A percentile compares a stretch with the other conserved stretches of the same genome.
Conservation (phyloP, 37 sponge, comb jelly and placozoan species). For the Agelas oroides region DNA sequence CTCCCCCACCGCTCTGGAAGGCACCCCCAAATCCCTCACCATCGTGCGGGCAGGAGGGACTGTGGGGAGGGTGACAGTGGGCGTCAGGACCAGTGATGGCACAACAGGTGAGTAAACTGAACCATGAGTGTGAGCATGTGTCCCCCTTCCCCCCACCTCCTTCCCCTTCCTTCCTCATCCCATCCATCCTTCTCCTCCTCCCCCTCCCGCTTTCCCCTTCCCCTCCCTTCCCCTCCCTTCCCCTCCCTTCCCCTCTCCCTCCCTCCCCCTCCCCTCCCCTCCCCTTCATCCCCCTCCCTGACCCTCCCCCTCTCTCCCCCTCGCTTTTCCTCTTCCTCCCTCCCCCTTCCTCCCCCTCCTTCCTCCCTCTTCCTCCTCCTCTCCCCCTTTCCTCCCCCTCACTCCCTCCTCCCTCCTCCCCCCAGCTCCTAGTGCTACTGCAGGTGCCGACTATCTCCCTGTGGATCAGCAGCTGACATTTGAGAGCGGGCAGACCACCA, state of each 20-base stretch:
- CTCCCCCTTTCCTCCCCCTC: not conserved
- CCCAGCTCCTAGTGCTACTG: not conserved
- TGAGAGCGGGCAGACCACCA: constrained; percentile 42
- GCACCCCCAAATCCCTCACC: constrained; percentile 5
- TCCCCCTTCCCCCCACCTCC: not conserved
- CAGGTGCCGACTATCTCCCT: constrained; percentile 38
- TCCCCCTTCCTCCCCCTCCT: no score
- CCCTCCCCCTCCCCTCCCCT: no score
- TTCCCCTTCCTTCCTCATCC: not conserved
- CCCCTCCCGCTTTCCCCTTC: no score
- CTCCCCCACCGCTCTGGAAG: constrained; percentile 34
- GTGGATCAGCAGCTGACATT: constrained; percentile 43
- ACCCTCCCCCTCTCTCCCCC: no score
- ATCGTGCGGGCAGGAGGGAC: constrained; percentile 45
- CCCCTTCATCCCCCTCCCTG: not conserved
- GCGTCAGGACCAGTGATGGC: constrained; percentile 31
- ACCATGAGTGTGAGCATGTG: not conserved
- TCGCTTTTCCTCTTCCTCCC: no score
- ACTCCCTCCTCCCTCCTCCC: no score
- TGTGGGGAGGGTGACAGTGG: constrained; percentile 46
- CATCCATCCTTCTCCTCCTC: no score
- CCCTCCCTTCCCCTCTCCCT: no score
- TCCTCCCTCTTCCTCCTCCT: no score
- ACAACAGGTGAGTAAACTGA: not conserved
- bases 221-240: no score